Evolutionary conservation across 2,888 invertebrate genomes (phyloP), one percentile per base, ranked within the genome.

Genomic region (Fragum whitleyi): DNA sequence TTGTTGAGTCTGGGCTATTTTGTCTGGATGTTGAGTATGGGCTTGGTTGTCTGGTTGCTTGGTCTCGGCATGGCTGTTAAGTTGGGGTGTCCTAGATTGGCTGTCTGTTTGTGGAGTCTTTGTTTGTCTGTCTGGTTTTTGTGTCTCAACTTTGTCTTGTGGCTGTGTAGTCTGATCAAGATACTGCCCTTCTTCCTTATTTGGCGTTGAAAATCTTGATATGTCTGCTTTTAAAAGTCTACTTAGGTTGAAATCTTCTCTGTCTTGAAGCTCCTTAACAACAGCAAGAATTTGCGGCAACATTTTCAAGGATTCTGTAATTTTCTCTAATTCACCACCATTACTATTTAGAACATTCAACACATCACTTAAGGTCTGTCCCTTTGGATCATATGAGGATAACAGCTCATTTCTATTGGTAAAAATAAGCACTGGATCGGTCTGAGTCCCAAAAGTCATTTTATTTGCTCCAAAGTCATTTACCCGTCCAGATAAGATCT

Each of bases 361-460:
- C 7, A 59, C 16, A 59, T 59, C 59, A 5, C 2, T 14, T 23
- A 59, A 16, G 26, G 59, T 21, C 16, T 23, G 16, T 16, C 59
- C 59, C 59, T 59, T 59, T n/a, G 59, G 59, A 23, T 59, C 59
- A 59, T 59, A 59, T 14, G 14, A n/a, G 6, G 59, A 59, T 28
- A 59, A 28, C 7, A 59, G 26, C 21, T 59, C 23, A 2, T 59
- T 23, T 23, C 21, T 59, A 28, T 59, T 16, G 3, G 23, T 16
- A 26, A 23, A 59, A 16, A 59, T 14, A 16, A 59, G 59, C 59
- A 59, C 59, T 28, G 6, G n/a, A n/a, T 59, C 59, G 3, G 59
- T 59, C 26, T 59, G 59, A 21, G 59, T 23, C 16, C 59, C 26
- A 5, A 59, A 59, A 59, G 51, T 7, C 14, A 16, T 51, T 51